Base-by-base conservation (phyloP, 35 echinoderm and acorn worm species). In the Chiridota heheva region DNA sequence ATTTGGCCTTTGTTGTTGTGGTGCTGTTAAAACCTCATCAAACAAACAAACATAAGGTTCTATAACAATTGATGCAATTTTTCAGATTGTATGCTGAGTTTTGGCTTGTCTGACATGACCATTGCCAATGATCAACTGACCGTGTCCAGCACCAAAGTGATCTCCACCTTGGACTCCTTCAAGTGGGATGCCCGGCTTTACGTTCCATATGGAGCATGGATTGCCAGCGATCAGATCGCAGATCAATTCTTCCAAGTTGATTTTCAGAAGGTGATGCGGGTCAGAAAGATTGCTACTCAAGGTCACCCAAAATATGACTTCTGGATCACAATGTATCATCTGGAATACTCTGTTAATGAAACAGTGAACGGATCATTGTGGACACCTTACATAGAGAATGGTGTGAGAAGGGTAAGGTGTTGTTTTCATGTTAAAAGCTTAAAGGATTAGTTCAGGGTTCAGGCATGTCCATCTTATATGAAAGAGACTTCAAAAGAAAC, bases 261-360 rank as follows among this genome's bases (percentile, higher is more conserved):
- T 41, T 94, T 94, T 87, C 84, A 84, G 44, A 59, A 73, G 6
- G 85, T 94, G 59, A 94, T 94, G 91, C 57, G 85, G 33, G 80
- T 94, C 0, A 83, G 86, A 65, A 94, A 94, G 80, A 60, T 94
- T 20, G 91, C 91, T 5, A 94, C 91, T 0, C 85, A 94, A 55
- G 91, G 91, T 2, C 91, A 94, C 35, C 91, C 91, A 7, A 76
- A 74, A 31, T 94, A 94, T 42, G 63, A 84, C 35, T 94, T 51
- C 34, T 94, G 91, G 91, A 73, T 74, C 17, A 68, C 61, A 20
- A 51, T 44, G 17, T 94, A 88, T 46, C 41, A 35, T 1, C 38
- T 94, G 80, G 85, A 94, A 30, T 94, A 94, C 46, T 71, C 78
- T 8, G 80, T 88, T 25, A 88, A 94, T 36, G 62, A 65, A 5